A percentile compares a stretch with the other conserved stretches of the same genome.
Evolutionary conservation across 2,888 invertebrate species (phyloP).

Genomic region (Temnothorax rugatulus): DNA sequence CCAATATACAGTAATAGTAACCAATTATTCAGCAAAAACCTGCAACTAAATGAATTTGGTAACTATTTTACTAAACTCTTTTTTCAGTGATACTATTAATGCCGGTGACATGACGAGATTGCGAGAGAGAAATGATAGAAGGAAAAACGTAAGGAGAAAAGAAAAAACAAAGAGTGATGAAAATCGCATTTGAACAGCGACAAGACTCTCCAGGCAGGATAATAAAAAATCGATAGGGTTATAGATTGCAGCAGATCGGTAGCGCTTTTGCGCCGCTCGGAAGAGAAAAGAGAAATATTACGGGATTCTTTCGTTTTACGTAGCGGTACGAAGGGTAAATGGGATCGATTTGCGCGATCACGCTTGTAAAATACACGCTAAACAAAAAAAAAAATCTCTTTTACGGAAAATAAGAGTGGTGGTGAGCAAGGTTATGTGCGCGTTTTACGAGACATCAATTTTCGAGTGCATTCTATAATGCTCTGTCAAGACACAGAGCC

Average conservation of each 20-base stretch:
- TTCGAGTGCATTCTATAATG: conserved; percentile 9
- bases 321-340: conserved; percentile 24
- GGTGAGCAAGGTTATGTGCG: background rate
- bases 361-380: conserved; percentile 49
- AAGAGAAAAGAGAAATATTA: conserved; percentile 39
- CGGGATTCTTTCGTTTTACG: background rate
- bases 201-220: background rate
- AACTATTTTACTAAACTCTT: too few species aligned
- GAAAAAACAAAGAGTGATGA: background rate
- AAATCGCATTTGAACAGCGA: background rate
- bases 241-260: background rate
- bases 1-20: too few species aligned
- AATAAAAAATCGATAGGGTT: conserved; percentile 26
- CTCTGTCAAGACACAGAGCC: conserved; percentile 2
- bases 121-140: background rate
- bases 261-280: background rate
- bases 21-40: too few species aligned
- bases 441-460: conserved; percentile 38
- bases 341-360: conserved; percentile 30
- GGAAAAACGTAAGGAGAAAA: background rate
- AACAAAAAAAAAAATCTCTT: conserved; percentile 48
- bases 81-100: background rate
- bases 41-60: too few species aligned
- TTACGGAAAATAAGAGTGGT: conserved; percentile 37
- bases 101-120: background rate